Base-by-base conservation (phyloP, 2,797 vertebrate genomes). In the Cossypha polioptera region DNA sequence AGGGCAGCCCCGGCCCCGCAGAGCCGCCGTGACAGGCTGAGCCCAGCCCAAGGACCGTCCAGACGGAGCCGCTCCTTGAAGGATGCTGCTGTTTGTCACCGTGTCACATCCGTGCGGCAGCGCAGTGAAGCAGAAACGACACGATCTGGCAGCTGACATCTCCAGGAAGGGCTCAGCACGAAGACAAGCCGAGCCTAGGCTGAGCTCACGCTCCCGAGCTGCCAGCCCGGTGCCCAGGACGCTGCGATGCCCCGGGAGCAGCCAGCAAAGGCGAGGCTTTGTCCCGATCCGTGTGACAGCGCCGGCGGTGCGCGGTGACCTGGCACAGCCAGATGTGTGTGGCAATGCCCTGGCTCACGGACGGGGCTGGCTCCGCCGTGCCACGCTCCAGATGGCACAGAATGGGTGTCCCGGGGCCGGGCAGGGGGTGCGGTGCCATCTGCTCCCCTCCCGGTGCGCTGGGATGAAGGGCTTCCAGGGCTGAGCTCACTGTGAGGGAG, bases 91-190 rank as follows among this genome's bases (percentile, higher is more conserved):
- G 57, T 69, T 77, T 80, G 86, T 95, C 94, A 63, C 92, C 83
- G 43, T 74, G 88, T 78, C 95, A 85, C 28, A 13, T 18, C 75
- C 1, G 13, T 5, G 24, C 77, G 86, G 87, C 92, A 58, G 83
- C 3, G 73, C 93, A 7, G 0, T 90, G 95, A 67, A 97, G 96
- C 96, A 73, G 4, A 88, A 96, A 73, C 71, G 95, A 96, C 86
- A 84, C 40, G 21, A 90, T 94, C 63, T 96, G 96, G 93, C 97
- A 97, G 95, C 91, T 97, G 95, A 95, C 95, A 96, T 97, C 92
- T 95, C 96, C 87, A 42, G 92, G 84, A 91, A 93, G 92, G 81
- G 74, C 68, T 95, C 4, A 95, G 76, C 90, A 78, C 35, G 88
- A 80, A 96, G 95, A 96, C 91, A 88, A 84, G 77, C 90, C 36